These are phyloP conservation scores for Saxicola maurus DNA, from an alignment of 2,797 vertebrate genomes.

Conservation along the genomic window DNA sequence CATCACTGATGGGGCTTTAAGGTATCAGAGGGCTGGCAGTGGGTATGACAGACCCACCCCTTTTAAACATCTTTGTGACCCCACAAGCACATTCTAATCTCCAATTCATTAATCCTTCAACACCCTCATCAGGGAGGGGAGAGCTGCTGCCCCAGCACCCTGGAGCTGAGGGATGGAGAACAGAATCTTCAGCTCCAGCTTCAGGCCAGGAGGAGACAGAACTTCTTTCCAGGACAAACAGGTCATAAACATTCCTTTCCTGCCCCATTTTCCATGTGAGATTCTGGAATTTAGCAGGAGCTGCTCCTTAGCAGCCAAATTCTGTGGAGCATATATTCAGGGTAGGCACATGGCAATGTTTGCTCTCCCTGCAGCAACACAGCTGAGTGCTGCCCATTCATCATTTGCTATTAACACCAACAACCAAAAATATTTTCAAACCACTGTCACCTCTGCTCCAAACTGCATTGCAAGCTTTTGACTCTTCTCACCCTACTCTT, in stretches of 20 bases:
- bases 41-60: neutral
- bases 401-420: neutral
- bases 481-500: rapidly evolving
- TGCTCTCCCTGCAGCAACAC: constrained; percentile 7
- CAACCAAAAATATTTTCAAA: constrained; percentile 10
- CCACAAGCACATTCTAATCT: neutral
- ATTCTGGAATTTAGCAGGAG: neutral
- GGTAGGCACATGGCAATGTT: neutral
- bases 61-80: neutral
- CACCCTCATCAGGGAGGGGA: neutral
- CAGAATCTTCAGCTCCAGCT: neutral
- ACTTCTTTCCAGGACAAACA: neutral
- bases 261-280: neutral
- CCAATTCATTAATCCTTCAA: neutral
- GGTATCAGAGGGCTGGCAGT: neutral
- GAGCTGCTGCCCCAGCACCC: neutral
- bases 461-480: neutral
- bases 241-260: neutral
- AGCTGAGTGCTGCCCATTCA: neutral
- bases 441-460: neutral
- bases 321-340: neutral
- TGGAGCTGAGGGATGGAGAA: neutral
- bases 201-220: neutral
- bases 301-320: neutral
- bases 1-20: neutral